Percentiles rank a stretch among this genome's conserved stretches.
Evolutionary conservation across 2,888 invertebrate genomes (phyloP).

Genomic region (Microctonus aethiopoides): DNA sequence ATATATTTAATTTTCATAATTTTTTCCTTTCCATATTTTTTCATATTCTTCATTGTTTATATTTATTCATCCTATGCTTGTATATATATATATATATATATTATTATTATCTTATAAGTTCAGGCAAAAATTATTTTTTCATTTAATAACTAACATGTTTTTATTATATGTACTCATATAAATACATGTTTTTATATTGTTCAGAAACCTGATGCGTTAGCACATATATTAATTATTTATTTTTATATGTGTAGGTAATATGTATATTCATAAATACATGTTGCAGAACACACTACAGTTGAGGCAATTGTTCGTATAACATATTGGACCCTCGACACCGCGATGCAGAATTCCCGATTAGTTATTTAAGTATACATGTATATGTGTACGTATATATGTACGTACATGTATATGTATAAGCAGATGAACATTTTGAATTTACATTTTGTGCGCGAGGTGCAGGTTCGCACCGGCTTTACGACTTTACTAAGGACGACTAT

Average conservation of each 20-base stretch:
- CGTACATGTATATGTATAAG: not conserved
- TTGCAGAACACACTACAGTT: not conserved
- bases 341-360: constrained; percentile 37
- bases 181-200: too few relatives aligned
- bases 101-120: too few relatives aligned
- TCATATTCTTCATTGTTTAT: not conserved
- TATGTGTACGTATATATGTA: too few relatives aligned
- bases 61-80: constrained; percentile 16
- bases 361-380: constrained; percentile 35
- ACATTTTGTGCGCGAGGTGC: constrained; percentile 39
- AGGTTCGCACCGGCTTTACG: constrained; percentile 34
- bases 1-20: constrained; percentile 7
- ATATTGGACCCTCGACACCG: constrained; percentile 27
- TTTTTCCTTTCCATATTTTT: constrained; percentile 10
- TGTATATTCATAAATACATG: not conserved
- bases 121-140: too few relatives aligned
- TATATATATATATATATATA: too few relatives aligned
- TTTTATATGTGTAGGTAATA: too few relatives aligned
- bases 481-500: constrained; percentile 37
- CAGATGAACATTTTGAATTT: constrained; percentile 38
- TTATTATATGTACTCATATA: not conserved
- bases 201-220: not conserved
- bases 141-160: not conserved
- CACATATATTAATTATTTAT: not conserved
- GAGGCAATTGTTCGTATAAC: constrained; percentile 22